A percentile compares a stretch with the other conserved stretches of the same genome.
Evolutionary conservation across 1,140 invertebrate genomes (phyloP).

Genomic region (Pinna nobilis): DNA sequence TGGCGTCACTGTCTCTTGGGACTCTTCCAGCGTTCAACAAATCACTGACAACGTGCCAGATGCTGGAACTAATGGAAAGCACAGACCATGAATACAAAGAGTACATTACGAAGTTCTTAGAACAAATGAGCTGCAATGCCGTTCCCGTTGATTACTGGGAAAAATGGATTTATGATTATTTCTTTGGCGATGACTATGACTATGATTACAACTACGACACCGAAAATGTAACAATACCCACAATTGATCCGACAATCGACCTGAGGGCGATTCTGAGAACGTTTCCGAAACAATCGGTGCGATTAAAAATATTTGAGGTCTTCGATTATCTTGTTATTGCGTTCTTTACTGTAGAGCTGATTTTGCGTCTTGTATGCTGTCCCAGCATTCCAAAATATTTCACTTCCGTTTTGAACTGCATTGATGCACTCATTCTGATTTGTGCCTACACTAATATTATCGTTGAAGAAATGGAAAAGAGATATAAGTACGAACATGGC

Average conservation of each 20-base stretch:
- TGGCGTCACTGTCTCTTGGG: constrained; percentile 5
- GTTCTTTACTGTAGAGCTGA: constrained; percentile 54
- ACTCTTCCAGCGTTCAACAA: background rate
- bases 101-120: background rate
- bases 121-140: background rate
- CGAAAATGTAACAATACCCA: background rate
- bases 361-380: constrained; percentile 56
- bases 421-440: constrained; percentile 99
- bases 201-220: too few relatives aligned
- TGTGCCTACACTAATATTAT: constrained; percentile 84
- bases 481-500: background rate
- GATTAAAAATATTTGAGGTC: background rate
- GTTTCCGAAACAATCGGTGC: background rate
- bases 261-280: background rate
- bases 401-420: constrained; percentile 96
- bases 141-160: too few relatives aligned
- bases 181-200: background rate
- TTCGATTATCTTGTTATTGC: constrained; percentile 8
- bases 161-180: too few relatives aligned
- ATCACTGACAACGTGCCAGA: constrained; percentile 11
- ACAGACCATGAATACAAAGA: background rate
- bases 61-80: constrained; percentile 1
- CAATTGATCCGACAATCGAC: background rate
- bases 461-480: background rate
- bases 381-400: constrained; percentile 70